A percentile compares a stretch with the other conserved stretches of the same genome.
These are phyloP conservation scores for Drosophila orosa DNA, from an alignment of 1,140 invertebrate genomes.

Conservation along the genomic window DNA sequence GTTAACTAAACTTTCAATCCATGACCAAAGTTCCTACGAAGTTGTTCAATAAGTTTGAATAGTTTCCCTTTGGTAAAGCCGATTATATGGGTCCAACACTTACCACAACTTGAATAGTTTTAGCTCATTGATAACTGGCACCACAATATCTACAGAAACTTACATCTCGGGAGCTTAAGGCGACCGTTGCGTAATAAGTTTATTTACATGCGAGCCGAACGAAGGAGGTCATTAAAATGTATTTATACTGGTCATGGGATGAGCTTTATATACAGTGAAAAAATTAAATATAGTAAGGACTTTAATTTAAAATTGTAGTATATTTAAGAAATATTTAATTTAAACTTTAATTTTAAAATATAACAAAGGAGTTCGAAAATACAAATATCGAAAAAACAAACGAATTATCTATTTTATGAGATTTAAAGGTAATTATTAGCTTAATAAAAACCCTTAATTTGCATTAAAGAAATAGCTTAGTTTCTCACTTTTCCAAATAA, in stretches of 20 bases:
- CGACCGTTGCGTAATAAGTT: slow-evolving; percentile 45
- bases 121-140: slow-evolving; percentile 42
- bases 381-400: too few species aligned
- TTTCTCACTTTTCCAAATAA: neutral
- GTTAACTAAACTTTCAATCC: slow-evolving; percentile 34
- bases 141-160: slow-evolving; percentile 62
- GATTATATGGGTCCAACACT: slow-evolving; percentile 41
- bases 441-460: neutral
- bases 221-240: slow-evolving; percentile 57
- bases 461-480: neutral
- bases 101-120: slow-evolving; percentile 42
- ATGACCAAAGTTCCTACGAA: slow-evolving; percentile 25
- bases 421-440: neutral
- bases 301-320: too few species aligned
- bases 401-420: neutral
- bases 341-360: too few species aligned
- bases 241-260: slow-evolving; percentile 49
- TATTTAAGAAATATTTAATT: too few species aligned
- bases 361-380: too few species aligned
- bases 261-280: slow-evolving; percentile 8
- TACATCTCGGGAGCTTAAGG: slow-evolving; percentile 35
- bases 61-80: slow-evolving; percentile 34
- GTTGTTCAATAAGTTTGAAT: slow-evolving; percentile 46
- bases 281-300: neutral
- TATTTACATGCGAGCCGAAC: slow-evolving; percentile 46